Evolutionary conservation across 2,113 vertebrate genomes (phyloP), one percentile per base, ranked within the genome.

Genomic region (Hoplias malabaricus): DNA sequence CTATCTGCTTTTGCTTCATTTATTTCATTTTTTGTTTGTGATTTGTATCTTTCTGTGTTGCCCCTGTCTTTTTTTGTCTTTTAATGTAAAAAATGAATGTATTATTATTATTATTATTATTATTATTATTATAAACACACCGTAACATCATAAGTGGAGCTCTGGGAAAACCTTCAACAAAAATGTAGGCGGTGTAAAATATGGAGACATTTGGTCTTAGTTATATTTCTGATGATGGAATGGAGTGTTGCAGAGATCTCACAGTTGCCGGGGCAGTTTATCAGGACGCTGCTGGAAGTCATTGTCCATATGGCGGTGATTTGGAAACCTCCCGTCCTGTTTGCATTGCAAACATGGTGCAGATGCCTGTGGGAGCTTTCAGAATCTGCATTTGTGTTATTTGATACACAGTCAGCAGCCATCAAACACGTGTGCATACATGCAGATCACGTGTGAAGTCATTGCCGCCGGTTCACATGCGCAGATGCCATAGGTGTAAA

Each of bases 401-500:
- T 50, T 62, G 42, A 82, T 75, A 71, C 56, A 29, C 71, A 66
- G 76, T 79, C 71, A 79, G 77, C 76, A 82, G 31, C 56, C 65
- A 21, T 76, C 69, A 43, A 29, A 71, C 73, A 62, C 73, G 27
- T 56, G 34, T 70, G 56, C 81, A 78, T 80, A 78, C 81, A 80
- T 81, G 80, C 25, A 21, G 50, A 31, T 8, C 48, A 25, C 61
- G 40, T 5, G n/a, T 29, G 48, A 54, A 56, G 76, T 16, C 31
- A 13, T 21, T 56, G 72, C 71, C 16, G 27, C 57, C 23, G 40
- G 80, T 53, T 65, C 78, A 69, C 61, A 79, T 79, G 71, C 57
- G 48, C 72, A 70, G 34, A 77, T 63, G 74, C 74, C 71, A 31
- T 82, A 75, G 54, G 78, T 78, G 53, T 85, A 86, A 91, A 88